phyloP scores from a whole-genome alignment of 1,140 invertebrate species.

The Pseudachorutes palmiensis region DNA sequence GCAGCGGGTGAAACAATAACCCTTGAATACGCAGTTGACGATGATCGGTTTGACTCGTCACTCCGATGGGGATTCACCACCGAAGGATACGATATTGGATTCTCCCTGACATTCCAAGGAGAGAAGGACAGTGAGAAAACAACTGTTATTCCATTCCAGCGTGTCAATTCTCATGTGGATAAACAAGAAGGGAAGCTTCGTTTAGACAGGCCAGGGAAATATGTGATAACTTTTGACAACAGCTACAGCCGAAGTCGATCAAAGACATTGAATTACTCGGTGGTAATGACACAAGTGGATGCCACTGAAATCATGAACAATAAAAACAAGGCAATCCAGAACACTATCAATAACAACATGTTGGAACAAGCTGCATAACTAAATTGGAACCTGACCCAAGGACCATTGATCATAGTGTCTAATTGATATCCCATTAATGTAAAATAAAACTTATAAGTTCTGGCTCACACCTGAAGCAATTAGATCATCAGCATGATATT shows the following conservation, averaged over 20 bases:
- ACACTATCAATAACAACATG: not conserved
- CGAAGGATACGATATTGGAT: conserved; percentile 13
- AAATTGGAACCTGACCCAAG: too few relatives aligned
- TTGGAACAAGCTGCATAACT: too few relatives aligned
- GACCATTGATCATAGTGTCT: too few relatives aligned
- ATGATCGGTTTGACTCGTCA: not conserved
- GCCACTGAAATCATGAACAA: not conserved
- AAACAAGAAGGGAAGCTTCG: conserved; percentile 1
- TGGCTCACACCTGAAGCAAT: too few relatives aligned
- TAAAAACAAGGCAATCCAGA: not conserved
- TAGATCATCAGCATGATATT: too few relatives aligned
- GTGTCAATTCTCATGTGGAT: not conserved
- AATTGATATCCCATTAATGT: too few relatives aligned
- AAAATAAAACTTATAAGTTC: too few relatives aligned
- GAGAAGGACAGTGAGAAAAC: too few relatives aligned
- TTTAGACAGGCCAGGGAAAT: not conserved
- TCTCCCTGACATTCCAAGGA: not conserved
- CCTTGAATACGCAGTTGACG: not conserved
- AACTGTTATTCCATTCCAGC: not conserved
- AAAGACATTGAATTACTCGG: not conserved
- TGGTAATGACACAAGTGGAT: not conserved
- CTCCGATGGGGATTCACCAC: not conserved
- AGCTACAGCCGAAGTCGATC: conserved; percentile 2
- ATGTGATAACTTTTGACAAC: conserved; percentile 8
- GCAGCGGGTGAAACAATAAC: not conserved